Percentiles rank a stretch among this genome's conserved stretches.
Conservation (phyloP, 37 sponge, comb jelly and placozoan genomes). For the Lycopodina hypogea region DNA sequence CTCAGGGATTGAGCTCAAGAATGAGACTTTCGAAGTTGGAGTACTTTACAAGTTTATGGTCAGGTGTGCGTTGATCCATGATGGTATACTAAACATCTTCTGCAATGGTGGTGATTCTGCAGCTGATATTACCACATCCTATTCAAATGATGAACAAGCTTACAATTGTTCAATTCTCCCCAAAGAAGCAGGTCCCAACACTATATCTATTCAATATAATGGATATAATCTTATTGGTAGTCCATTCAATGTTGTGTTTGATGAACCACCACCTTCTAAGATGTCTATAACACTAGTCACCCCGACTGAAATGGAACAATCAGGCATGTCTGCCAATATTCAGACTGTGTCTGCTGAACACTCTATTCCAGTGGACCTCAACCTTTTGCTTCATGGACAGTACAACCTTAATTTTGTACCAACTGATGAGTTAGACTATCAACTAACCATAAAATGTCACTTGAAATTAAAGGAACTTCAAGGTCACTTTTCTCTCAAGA, state of each 20-base stretch:
- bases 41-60: conserved; percentile 28
- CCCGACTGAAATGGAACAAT: conserved; percentile 30
- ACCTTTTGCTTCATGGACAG: conserved; percentile 29
- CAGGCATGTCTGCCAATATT: conserved; percentile 24
- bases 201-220: conserved; percentile 35
- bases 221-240: conserved; percentile 53
- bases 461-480: conserved; percentile 41
- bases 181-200: conserved; percentile 8
- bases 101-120: conserved; percentile 14
- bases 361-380: conserved; percentile 23
- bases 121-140: conserved; percentile 23
- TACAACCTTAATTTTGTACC: conserved; percentile 51
- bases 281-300: conserved; percentile 7
- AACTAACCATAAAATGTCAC: conserved; percentile 37
- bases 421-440: conserved; percentile 43
- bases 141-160: background rate
- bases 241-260: conserved; percentile 58
- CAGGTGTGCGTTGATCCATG: conserved; percentile 18
- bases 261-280: background rate
- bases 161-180: conserved; percentile 42
- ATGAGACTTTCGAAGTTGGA: conserved; percentile 9
- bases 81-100: conserved; percentile 35
- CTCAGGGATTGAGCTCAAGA: conserved; percentile 25
- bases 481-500: conserved; percentile 60
- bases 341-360: conserved; percentile 18